Conservation (phyloP, 1,140 invertebrate species). For the Potamilus streckersoni region DNA sequence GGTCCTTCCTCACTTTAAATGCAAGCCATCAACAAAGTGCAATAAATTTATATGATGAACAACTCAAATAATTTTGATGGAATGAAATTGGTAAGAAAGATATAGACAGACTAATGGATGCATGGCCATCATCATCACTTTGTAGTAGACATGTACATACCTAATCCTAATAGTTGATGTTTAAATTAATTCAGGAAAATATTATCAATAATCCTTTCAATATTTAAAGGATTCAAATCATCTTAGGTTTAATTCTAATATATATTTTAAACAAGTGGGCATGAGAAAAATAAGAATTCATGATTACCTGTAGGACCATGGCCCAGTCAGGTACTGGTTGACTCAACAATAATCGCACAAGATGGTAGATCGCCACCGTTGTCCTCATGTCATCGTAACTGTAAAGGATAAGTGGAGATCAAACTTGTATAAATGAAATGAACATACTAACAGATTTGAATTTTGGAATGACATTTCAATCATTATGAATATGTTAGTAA, state of each 20-base stretch:
- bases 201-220: neutral
- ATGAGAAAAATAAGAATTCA: neutral
- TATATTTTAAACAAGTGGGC: neutral
- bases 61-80: too few species aligned
- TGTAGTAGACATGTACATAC: too few species aligned
- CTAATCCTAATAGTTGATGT: too few species aligned
- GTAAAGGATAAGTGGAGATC: conserved; percentile 10
- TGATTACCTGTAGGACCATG: conserved; percentile 26
- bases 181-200: too few species aligned
- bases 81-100: too few species aligned
- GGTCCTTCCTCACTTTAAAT: too few species aligned
- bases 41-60: too few species aligned
- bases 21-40: too few species aligned
- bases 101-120: too few species aligned
- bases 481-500: too few species aligned
- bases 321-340: conserved; percentile 58
- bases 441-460: conserved; percentile 1
- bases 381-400: conserved; percentile 64
- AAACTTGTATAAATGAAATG: conserved; percentile 1
- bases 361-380: conserved; percentile 59
- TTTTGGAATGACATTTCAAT: too few species aligned
- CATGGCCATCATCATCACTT: too few species aligned
- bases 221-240: neutral
- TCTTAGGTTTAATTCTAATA: neutral
- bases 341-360: conserved; percentile 53